These are phyloP conservation scores for Aldabrachelys gigantea DNA, from an alignment of 2,113 vertebrate species.

Conservation along the genomic window DNA sequence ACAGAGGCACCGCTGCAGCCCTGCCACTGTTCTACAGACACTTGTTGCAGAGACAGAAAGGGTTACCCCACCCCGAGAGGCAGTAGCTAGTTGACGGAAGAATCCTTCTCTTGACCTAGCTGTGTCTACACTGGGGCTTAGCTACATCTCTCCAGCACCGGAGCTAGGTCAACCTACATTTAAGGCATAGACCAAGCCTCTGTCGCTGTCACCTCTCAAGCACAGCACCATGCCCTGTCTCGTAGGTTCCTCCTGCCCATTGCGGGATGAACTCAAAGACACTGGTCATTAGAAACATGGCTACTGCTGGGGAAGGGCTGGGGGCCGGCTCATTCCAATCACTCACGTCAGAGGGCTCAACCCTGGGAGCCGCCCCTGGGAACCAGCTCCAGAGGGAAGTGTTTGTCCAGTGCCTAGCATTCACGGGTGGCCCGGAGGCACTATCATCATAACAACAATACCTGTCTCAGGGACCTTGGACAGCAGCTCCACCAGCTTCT, in stretches of 20 bases:
- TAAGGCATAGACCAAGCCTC: background rate
- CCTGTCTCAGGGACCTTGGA: slow-evolving; percentile 86
- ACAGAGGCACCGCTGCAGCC: too few species aligned
- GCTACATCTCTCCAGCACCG: background rate
- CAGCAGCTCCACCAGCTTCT: slow-evolving; percentile 80
- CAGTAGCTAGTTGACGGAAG: too few species aligned
- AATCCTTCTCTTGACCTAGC: too few species aligned
- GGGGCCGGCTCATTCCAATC: background rate
- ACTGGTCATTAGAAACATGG: background rate
- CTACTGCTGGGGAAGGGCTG: background rate
- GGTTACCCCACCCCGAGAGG: too few species aligned
- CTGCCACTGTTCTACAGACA: too few species aligned
- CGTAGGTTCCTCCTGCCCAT: background rate
- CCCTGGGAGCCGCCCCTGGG: too few species aligned
- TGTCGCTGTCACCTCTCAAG: background rate
- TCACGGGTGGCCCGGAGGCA: background rate
- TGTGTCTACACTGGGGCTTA: too few species aligned
- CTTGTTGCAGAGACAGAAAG: too few species aligned
- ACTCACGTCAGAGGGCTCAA: background rate
- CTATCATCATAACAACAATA: slow-evolving; percentile 54
- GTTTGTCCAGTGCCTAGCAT: too few species aligned
- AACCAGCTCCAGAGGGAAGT: background rate
- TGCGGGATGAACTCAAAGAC: background rate
- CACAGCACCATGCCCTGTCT: background rate
- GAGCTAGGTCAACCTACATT: background rate